Evolutionary conservation across 2,113 vertebrate genomes (phyloP).

Genomic region (Acrocephalus kingi): DNA sequence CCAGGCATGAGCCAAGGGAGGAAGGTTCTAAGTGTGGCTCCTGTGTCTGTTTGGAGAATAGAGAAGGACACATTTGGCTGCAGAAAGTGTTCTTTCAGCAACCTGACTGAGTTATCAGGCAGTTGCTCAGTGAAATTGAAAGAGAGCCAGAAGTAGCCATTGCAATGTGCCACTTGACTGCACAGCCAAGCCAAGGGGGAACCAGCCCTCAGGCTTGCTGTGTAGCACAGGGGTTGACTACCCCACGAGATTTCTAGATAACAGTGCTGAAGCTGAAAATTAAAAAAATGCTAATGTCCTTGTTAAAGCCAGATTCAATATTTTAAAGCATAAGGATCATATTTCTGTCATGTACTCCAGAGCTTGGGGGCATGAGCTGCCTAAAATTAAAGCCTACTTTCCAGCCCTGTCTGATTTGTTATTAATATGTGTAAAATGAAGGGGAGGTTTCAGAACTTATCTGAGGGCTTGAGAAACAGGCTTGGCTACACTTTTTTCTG

Average conservation of each 20-base stretch:
- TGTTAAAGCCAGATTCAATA: not conserved
- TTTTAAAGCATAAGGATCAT: not conserved
- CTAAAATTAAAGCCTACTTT: conserved; percentile 35
- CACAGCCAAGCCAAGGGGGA: not conserved
- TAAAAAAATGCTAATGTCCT: not conserved
- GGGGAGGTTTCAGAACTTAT: conserved; percentile 11
- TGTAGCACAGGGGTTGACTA: not conserved
- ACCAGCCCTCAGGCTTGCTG: not conserved
- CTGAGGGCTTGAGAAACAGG: conserved; percentile 25
- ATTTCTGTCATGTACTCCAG: not conserved
- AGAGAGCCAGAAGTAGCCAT: not conserved
- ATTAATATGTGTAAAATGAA: conserved; percentile 26
- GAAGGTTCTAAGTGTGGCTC: not conserved
- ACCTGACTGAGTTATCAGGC: not conserved
- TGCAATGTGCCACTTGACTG: not conserved
- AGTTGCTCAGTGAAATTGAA: not conserved
- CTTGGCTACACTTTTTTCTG: conserved; percentile 6
- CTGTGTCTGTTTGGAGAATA: not conserved
- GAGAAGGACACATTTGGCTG: not conserved
- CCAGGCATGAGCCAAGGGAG: not conserved
- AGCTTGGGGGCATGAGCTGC: not conserved
- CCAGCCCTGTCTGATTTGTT: conserved; percentile 19
- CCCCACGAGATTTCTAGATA: not conserved
- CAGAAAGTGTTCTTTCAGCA: not conserved
- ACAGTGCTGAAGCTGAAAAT: not conserved